Conservation (phyloP, 37 sponge, comb jelly and placozoan species). For the Ianthella basta region DNA sequence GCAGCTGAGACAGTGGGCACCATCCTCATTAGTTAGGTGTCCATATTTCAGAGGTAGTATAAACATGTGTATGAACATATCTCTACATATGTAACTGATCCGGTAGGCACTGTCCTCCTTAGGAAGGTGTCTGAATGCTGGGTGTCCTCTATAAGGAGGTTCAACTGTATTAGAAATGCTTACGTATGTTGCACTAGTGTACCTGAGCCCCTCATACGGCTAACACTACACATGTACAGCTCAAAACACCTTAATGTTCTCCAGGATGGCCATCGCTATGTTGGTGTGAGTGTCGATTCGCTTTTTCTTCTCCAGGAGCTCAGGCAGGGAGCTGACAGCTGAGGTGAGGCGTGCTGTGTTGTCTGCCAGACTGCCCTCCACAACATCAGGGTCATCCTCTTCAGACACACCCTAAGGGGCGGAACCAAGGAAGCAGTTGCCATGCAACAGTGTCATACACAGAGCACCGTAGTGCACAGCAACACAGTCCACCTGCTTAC, state of each 20-base stretch:
- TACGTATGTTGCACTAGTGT: too few relatives aligned
- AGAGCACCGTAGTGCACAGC: neutral
- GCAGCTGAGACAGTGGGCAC: too few relatives aligned
- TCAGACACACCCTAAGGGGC: conserved; percentile 69
- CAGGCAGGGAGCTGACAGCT: conserved; percentile 92
- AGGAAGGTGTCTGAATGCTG: too few relatives aligned
- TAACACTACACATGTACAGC: too few relatives aligned
- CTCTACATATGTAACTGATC: too few relatives aligned
- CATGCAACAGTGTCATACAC: neutral
- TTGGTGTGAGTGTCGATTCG: conserved; percentile 98
- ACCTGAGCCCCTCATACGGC: too few relatives aligned
- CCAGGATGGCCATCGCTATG: conserved; percentile 93
- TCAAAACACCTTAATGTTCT: conserved; percentile 86
- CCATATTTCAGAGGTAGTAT: too few relatives aligned
- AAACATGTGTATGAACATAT: too few relatives aligned
- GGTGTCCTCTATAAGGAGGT: too few relatives aligned
- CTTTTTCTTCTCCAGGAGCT: conserved; percentile 95
- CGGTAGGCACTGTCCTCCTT: too few relatives aligned
- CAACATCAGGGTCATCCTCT: conserved; percentile 61
- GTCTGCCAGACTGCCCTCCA: conserved; percentile 65
- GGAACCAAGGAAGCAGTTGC: neutral
- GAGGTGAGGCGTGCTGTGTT: conserved; percentile 85
- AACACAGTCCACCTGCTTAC: conserved; percentile 29
- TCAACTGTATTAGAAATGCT: too few relatives aligned
- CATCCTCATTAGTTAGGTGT: too few relatives aligned